Conservation (phyloP, 2,113 vertebrate genomes). For the Benitochromis conjunctus region DNA sequence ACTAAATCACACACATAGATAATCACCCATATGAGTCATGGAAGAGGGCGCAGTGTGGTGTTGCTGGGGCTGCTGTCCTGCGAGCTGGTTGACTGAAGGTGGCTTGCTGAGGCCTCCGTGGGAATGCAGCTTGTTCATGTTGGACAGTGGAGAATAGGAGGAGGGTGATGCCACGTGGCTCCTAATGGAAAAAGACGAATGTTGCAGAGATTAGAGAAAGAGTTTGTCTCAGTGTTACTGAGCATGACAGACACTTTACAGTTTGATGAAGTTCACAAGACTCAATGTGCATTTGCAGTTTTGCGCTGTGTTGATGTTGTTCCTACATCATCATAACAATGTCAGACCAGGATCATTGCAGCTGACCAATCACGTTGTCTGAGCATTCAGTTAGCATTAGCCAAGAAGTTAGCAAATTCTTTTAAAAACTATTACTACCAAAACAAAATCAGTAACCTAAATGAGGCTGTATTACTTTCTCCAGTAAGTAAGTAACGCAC, state of each 20-base stretch:
- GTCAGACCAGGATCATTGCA: background rate
- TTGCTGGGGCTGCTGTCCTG: conserved; percentile 88
- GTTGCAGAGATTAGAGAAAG: background rate
- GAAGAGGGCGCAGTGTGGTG: conserved; percentile 60
- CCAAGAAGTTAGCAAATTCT: too few relatives aligned
- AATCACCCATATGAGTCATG: conserved; percentile 86
- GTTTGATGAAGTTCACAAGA: background rate
- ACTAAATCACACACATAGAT: background rate
- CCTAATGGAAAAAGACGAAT: conserved; percentile 59
- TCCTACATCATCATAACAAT: background rate
- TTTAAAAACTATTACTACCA: background rate
- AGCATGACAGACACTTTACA: background rate
- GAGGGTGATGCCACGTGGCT: conserved; percentile 78
- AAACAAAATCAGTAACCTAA: background rate
- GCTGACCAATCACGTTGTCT: too few relatives aligned
- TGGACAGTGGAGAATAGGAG: conserved; percentile 83
- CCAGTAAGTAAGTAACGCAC: background rate
- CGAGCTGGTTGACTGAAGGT: conserved; percentile 88
- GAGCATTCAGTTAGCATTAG: too few relatives aligned
- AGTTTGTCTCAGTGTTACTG: background rate
- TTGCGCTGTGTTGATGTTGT: background rate
- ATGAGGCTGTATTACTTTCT: background rate
- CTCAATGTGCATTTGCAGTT: background rate
- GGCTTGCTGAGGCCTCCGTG: conserved; percentile 81
- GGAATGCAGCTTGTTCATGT: conserved; percentile 83